Base-by-base conservation (phyloP, 2,113 vertebrate species). In the Gopherus flavomarginatus region DNA sequence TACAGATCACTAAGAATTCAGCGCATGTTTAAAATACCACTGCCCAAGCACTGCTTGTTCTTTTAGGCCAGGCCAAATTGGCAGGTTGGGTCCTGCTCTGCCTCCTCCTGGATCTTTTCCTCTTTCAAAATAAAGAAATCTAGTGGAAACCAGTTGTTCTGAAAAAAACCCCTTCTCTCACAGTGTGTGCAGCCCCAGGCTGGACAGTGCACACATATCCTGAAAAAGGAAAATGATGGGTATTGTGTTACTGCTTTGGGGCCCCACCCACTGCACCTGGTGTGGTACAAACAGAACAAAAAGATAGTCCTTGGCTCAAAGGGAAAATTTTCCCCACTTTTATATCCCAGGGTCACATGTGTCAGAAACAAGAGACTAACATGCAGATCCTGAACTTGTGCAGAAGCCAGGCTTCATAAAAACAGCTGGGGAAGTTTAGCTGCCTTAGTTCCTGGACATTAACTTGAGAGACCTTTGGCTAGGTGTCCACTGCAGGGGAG, bases 391-490 rank as follows among this genome's bases (percentile, higher is more conserved):
- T 79, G 56, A 90, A 72, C 1, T 1, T 3, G 29, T 62, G 57
- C 14, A 2, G 29, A 62, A 62, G 12, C 11, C 29, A 14, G 57
- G 29, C 6, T 0, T 57, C 31, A 11, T 31, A 50, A 47, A 69
- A 90, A 22, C 17, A 38, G 35, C 19, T 0, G 12, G 31, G 62
- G 82, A 72, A 72, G 8, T 50, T 44, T 2, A 7, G 75, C 38
- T 0, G 0, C 31, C 21, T 88, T 85, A 78, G 47, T 78, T 83
- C 83, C 29, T 81, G 85, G 56, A 50, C 11, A 5, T 13, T 62
- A 44, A 11, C 62, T 49, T 2, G 14, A 84, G 50, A 5, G 11
- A 1, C 1, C 0, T 5, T 2, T n/a, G 52, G 12, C 29, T 6
- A 13, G 57, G 29, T 31, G 27, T 31, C 29, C 11, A 59, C 27